Evolutionary conservation across 2,113 vertebrate species (phyloP).

Genomic region (Corvus hawaiiensis): DNA sequence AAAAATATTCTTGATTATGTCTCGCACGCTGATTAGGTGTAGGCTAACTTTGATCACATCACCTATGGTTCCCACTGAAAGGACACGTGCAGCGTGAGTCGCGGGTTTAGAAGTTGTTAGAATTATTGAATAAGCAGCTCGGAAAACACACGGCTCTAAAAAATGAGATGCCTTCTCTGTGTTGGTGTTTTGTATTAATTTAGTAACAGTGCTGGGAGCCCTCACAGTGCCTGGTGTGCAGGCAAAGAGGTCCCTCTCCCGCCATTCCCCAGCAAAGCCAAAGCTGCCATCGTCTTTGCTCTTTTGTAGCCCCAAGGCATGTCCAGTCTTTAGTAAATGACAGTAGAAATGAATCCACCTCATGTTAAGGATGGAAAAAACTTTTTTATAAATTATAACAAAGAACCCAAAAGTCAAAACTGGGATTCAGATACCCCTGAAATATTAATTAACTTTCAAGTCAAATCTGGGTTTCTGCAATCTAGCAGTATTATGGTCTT

Average conservation of each 20-base stretch:
- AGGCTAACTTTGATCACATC: constrained; percentile 51
- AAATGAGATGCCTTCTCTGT: neutral
- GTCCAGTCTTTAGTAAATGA: neutral
- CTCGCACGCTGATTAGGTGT: neutral
- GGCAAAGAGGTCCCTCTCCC: neutral
- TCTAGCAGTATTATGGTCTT: neutral
- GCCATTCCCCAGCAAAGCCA: fast-evolving
- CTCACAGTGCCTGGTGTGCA: fast-evolving
- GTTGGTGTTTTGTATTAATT: neutral
- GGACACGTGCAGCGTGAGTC: neutral
- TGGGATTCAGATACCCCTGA: neutral
- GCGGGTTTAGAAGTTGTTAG: neutral
- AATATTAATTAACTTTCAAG: neutral
- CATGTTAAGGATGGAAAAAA: neutral
- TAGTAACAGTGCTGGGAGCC: neutral
- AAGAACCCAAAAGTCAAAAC: neutral
- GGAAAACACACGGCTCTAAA: neutral
- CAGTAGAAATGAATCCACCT: neutral
- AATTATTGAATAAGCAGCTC: constrained; percentile 48
- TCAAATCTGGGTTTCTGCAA: neutral
- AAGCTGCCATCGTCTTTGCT: fast-evolving
- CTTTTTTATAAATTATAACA: neutral
- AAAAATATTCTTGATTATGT: constrained; percentile 43
- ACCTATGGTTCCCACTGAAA: neutral
- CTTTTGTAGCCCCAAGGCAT: neutral